Evolutionary conservation across 2,888 invertebrate species (phyloP).

Genomic region (Polietes domitor): DNA sequence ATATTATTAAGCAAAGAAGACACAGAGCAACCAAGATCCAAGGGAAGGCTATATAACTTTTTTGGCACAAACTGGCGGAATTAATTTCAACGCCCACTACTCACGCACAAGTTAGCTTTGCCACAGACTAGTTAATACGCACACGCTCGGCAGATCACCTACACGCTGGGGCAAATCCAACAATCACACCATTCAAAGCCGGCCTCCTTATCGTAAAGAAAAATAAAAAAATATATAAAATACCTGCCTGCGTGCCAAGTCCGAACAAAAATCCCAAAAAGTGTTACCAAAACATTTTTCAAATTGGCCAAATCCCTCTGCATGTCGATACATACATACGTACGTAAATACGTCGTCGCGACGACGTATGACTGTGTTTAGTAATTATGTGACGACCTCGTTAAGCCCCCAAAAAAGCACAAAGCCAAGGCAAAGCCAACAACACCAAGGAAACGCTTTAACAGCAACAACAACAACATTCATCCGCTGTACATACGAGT

Average conservation of each 20-base stretch:
- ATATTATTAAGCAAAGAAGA: constrained; percentile 55
- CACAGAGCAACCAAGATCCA: background rate
- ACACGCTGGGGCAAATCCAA: background rate
- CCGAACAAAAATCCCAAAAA: too few relatives aligned
- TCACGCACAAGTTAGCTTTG: constrained; percentile 48
- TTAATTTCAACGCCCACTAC: constrained; percentile 79
- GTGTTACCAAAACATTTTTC: constrained; percentile 41
- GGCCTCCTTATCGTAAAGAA: background rate
- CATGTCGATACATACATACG: too few relatives aligned
- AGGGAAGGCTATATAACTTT: constrained; percentile 20
- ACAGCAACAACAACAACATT: too few relatives aligned
- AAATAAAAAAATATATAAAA: too few relatives aligned
- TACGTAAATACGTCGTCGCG: too few relatives aligned
- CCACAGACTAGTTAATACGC: too few relatives aligned
- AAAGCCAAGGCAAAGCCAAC: constrained; percentile 29
- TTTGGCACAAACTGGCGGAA: constrained; percentile 73
- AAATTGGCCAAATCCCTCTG: constrained; percentile 15
- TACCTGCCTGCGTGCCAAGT: too few relatives aligned
- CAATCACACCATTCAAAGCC: too few relatives aligned
- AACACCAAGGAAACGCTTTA: constrained; percentile 44
- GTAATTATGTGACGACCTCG: constrained; percentile 70
- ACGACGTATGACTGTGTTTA: constrained; percentile 33
- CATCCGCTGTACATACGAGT: constrained; percentile 8
- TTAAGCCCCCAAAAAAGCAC: constrained; percentile 52
- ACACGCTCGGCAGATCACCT: too few relatives aligned